Conservation (phyloP, 53 echinoderm and acorn worm genomes). For the Holothuria leucospilota region DNA sequence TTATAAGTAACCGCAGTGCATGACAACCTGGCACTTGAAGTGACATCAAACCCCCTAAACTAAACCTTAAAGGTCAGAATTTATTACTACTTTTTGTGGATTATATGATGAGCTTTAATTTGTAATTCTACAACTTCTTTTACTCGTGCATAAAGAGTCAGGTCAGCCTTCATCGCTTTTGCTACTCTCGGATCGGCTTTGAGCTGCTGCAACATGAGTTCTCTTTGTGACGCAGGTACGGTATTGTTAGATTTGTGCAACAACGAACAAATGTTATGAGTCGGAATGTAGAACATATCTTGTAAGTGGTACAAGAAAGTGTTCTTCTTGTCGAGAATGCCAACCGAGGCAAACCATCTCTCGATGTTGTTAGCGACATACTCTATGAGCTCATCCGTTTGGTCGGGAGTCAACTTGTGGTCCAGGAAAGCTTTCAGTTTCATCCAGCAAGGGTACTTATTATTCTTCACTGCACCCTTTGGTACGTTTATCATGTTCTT, state of each 20-base stretch:
- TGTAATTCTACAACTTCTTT: conserved; percentile 24
- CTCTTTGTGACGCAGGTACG: neutral
- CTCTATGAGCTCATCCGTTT: conserved; percentile 43
- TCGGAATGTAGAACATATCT: conserved; percentile 12
- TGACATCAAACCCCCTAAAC: too few relatives aligned
- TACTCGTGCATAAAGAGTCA: conserved; percentile 19
- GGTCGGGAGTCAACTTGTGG: conserved; percentile 42
- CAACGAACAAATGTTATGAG: neutral
- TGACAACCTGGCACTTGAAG: too few relatives aligned
- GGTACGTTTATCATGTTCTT: conserved; percentile 23
- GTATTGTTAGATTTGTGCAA: conserved; percentile 17
- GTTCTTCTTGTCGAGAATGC: conserved; percentile 55
- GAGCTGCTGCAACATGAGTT: neutral
- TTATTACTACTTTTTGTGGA: too few relatives aligned
- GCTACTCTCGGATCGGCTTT: conserved; percentile 24
- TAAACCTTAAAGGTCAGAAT: too few relatives aligned
- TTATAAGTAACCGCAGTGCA: too few relatives aligned
- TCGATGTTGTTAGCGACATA: conserved; percentile 71
- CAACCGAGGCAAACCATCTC: conserved; percentile 81
- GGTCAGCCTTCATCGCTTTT: conserved; percentile 35
- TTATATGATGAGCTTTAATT: neutral
- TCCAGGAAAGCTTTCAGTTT: conserved; percentile 71
- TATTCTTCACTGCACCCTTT: neutral
- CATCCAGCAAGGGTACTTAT: conserved; percentile 76
- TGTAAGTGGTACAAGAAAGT: neutral